Percentiles rank a stretch among this genome's conserved stretches.
These are phyloP conservation scores for Ornithoptera priamus DNA, from an alignment of 2,888 invertebrate genomes.

Conservation along the genomic window DNA sequence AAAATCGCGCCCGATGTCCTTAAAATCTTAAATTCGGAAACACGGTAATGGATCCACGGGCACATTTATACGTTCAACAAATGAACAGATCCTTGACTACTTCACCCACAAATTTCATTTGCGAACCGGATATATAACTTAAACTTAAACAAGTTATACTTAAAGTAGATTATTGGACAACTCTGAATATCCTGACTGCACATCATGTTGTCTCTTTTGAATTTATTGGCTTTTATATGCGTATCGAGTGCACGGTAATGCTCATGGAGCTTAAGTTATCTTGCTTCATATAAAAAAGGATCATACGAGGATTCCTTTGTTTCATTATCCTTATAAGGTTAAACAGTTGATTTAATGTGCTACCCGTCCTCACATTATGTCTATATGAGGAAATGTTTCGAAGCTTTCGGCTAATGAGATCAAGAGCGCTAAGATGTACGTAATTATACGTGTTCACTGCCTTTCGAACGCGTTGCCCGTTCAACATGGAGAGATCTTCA, in stretches of 20 bases:
- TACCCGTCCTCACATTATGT: constrained; percentile 20
- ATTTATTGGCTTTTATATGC: constrained; percentile 69
- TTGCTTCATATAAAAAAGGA: constrained; percentile 57
- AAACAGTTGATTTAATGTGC: constrained; percentile 54
- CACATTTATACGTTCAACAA: constrained; percentile 47
- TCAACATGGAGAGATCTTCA: not conserved
- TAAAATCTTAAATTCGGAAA: constrained; percentile 48
- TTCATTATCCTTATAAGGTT: constrained; percentile 71
- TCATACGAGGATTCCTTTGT: constrained; percentile 67
- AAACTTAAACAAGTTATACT: not conserved
- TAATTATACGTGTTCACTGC: not conserved
- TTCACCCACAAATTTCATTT: constrained; percentile 5
- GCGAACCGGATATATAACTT: not conserved
- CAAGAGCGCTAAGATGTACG: not conserved
- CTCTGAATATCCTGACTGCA: not conserved
- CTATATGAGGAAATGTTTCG: constrained; percentile 24
- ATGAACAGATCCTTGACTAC: constrained; percentile 45
- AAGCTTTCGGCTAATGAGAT: constrained; percentile 18
- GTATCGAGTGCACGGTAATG: constrained; percentile 63
- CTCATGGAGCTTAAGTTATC: constrained; percentile 69
- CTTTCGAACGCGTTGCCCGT: not conserved
- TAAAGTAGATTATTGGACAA: not conserved
- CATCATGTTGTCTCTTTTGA: constrained; percentile 33
- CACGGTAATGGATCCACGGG: constrained; percentile 44
- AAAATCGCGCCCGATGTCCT: constrained; percentile 38